Base-by-base conservation (phyloP, 2,797 vertebrate genomes). In the Melopsittacus undulatus region DNA sequence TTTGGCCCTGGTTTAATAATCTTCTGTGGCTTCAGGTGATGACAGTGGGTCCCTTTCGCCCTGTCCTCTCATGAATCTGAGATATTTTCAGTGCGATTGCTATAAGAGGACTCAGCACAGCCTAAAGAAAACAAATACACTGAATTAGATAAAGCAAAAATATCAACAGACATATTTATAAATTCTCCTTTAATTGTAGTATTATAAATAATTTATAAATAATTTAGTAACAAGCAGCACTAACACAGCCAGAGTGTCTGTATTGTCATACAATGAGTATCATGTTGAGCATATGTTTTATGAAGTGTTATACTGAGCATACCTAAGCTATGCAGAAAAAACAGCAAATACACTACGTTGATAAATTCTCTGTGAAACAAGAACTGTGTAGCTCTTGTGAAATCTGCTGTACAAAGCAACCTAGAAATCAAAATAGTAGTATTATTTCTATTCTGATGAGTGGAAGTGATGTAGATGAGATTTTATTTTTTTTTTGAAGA, bases 41-140 rank as follows among this genome's bases (percentile, higher is more conserved):
- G 95, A 99, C 98, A 3, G 98, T 99, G 24, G 99, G 99, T 72
- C 99, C 99, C 49, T 98, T 98, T 68, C 99, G 98, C 91, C 99
- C 99, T 3, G 99, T 99, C 96, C 99, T 98, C 98, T 99, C 99
- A 1, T 99, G 99, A 96, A 99, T 98, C 98, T 99, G 98, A 83
- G 99, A 99, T 97, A 99, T 98, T 98, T 99, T 99, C 96, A 99
- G 98, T 23, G 99, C 99, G 4, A 99, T 99, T 97, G 99, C 99
- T 69, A 99, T 99, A 63, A 99, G 99, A 90, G 99, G 99, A 83
- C 99, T 99, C 97, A 99, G 98, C 94, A 99, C 99, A 56, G 98
- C 99, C 99, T 99, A 95, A 67, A 95, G 68, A 83, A 75, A 64
- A 96, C 43, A 90, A 95, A 94, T 26, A 93, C 13, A 84, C 26